Conservation (phyloP, 1,140 invertebrate species). For the Apis cerana region DNA sequence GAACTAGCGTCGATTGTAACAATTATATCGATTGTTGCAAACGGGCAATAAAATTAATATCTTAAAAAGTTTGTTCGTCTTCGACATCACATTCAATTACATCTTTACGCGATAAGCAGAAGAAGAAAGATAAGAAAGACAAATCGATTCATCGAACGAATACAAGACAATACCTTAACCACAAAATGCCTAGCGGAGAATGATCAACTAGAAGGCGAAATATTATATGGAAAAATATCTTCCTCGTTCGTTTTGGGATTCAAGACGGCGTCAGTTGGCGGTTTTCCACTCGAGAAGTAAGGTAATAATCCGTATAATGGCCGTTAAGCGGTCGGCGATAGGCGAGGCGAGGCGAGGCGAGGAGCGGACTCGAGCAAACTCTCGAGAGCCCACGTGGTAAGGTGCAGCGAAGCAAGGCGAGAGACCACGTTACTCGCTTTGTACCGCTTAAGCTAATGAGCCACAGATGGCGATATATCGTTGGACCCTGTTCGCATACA, state of each 20-base stretch:
- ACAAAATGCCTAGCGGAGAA: not conserved
- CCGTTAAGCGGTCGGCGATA: constrained; percentile 40
- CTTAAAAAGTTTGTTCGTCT: not conserved
- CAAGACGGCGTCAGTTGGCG: constrained; percentile 36
- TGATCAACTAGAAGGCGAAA: not conserved
- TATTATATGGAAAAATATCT: not conserved
- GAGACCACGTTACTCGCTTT: constrained; percentile 59
- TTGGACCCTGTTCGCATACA: not conserved
- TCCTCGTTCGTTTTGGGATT: not conserved
- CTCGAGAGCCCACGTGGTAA: not conserved
- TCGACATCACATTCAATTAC: not conserved
- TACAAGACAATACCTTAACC: not conserved
- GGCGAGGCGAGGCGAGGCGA: constrained; percentile 9
- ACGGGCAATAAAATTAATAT: not conserved
- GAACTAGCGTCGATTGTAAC: not conserved
- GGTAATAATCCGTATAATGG: constrained; percentile 63
- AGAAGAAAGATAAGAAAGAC: not conserved
- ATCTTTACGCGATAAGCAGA: not conserved
- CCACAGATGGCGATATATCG: constrained; percentile 68
- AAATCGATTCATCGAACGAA: not conserved
- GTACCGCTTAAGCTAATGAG: constrained; percentile 75
- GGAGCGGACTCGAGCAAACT: not conserved
- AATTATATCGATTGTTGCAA: not conserved
- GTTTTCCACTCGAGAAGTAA: constrained; percentile 52
- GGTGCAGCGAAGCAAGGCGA: constrained; percentile 52